Evolutionary conservation across 1,140 invertebrate species (phyloP).

Genomic region (Heliconius nattereri): DNA sequence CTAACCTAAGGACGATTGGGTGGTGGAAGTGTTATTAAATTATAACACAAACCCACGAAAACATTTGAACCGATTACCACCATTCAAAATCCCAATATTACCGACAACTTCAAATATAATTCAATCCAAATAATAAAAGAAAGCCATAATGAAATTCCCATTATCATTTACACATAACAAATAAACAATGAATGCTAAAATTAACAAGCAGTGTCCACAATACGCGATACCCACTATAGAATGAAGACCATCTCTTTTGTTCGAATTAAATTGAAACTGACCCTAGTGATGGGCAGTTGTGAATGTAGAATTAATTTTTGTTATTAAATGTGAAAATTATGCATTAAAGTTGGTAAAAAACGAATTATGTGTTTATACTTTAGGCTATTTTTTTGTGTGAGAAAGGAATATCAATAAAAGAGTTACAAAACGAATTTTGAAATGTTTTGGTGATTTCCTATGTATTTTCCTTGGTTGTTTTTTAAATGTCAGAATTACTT

Average conservation of each 20-base stretch:
- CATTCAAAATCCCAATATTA: neutral
- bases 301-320: neutral
- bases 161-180: neutral
- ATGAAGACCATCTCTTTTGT: neutral
- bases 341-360: neutral
- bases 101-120: neutral
- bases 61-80: too few species aligned
- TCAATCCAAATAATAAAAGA: neutral
- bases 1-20: too few species aligned
- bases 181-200: conserved; percentile 11
- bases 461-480: too few species aligned
- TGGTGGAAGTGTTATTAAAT: too few species aligned
- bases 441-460: too few species aligned
- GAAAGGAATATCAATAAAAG: neutral
- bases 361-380: neutral
- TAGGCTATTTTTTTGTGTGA: too few species aligned
- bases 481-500: too few species aligned
- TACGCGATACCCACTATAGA: neutral
- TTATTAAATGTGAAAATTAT: neutral
- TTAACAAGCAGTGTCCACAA: conserved; percentile 4
- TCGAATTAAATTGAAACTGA: conserved; percentile 14
- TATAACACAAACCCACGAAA: too few species aligned
- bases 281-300: neutral
- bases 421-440: too few species aligned
- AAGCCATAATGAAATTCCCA: conserved; percentile 6